Base-by-base conservation (phyloP, 1,140 invertebrate genomes). In the Globodera ellingtonae region DNA sequence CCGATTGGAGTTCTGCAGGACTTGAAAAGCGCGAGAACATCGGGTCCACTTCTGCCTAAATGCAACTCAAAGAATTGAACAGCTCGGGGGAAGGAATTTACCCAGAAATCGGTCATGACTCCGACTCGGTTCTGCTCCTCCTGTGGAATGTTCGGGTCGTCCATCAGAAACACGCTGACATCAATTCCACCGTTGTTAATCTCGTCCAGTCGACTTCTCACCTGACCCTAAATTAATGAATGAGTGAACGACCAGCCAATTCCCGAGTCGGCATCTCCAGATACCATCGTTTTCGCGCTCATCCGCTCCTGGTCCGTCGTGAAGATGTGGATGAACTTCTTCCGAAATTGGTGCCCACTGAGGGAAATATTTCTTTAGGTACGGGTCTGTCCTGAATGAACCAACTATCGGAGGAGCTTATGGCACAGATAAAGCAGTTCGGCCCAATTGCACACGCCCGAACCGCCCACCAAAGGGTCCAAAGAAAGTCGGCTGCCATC, bases 351-450 rank as follows among this genome's bases (percentile, higher is more conserved):
- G 9, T 65, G 52, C 44, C 21, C 21, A 18, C 75, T 77, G 67
- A 2, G 35, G 35, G 35, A 35, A 35, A 35, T 3, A 35, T 35
- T 35, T 35, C 35, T 35, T 35, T 35, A 35, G 15, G 21, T 8
- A 62, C 3, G 65, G 13, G 4, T 0, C 3, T 13, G 18, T 18
- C 59, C 47, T n/a, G 47, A 62, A 75, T 35, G 3, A 10, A 18
- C 81, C 78, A 52, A 69, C 59, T 82, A 79, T 44, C 70, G 81
- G 18, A 82, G 52, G 10, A 75, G 62, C n/a, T 65, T 35, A 44
- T 82, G 81, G 66, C 81, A 83, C 13, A 82, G 66, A 44, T 75
- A 83, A 24, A 82, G 66, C 47, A 82, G 48, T 65, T 82, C 81
- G 35, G 67, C 80, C 79, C 81, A 82, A 79, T 82, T 83, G 69